phyloP scores from a whole-genome alignment of 1,140 invertebrate genomes.

The Cyphomyrmex costatus region DNA sequence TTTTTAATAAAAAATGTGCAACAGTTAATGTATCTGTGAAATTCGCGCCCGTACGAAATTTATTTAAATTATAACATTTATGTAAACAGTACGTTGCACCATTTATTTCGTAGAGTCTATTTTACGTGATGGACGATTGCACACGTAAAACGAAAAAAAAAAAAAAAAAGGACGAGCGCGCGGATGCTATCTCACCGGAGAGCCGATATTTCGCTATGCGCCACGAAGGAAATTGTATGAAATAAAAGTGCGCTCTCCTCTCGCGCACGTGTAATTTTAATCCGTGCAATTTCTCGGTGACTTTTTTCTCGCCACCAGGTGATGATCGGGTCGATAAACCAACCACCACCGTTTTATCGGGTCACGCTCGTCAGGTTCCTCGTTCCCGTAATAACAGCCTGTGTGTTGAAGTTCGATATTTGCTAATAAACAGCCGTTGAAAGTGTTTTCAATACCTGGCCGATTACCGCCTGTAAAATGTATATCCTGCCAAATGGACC shows the following conservation, averaged over 20 bases:
- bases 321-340: slow-evolving; percentile 58
- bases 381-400: slow-evolving; percentile 49
- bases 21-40: background rate
- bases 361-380: slow-evolving; percentile 45
- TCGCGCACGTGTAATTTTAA: slow-evolving; percentile 48
- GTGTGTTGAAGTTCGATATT: slow-evolving; percentile 49
- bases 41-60: background rate
- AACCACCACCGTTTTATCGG: slow-evolving; percentile 54
- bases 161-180: background rate
- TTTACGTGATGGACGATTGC: slow-evolving; percentile 25
- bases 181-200: slow-evolving; percentile 27
- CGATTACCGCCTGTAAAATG: slow-evolving; percentile 40
- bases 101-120: background rate
- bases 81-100: background rate
- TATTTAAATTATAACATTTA: slow-evolving; percentile 28
- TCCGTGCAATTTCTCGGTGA: slow-evolving; percentile 51
- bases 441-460: slow-evolving; percentile 44
- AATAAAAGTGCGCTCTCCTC: slow-evolving; percentile 38
- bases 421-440: slow-evolving; percentile 56
- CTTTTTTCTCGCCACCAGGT: slow-evolving; percentile 37
- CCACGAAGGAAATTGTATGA: slow-evolving; percentile 40
- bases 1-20: background rate
- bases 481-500: slow-evolving; percentile 37
- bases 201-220: slow-evolving; percentile 39
- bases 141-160: background rate